Conservation (phyloP, 2,797 vertebrate species). For the Hyperoplus lanceolatus region DNA sequence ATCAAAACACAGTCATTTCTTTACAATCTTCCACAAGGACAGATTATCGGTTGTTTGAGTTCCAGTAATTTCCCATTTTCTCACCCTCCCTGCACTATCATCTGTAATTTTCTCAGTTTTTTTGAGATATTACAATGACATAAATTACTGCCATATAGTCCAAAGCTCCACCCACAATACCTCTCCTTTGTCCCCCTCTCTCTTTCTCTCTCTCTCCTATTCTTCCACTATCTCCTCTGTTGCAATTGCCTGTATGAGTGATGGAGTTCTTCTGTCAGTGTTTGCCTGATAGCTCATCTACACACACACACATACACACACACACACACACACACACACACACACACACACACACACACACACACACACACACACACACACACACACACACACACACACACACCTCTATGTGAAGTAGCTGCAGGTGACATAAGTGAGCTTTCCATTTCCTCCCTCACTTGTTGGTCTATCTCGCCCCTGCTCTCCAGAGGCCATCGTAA, state of each 20-base stretch:
- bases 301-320: slow-evolving; percentile 20
- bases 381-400: slow-evolving; percentile 21
- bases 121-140: slow-evolving; percentile 26
- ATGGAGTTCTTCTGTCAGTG: slow-evolving; percentile 67
- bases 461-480: slow-evolving; percentile 24
- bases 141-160: slow-evolving; percentile 27
- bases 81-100: slow-evolving; percentile 8
- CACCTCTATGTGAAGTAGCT: slow-evolving; percentile 46
- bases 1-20: slow-evolving; percentile 26
- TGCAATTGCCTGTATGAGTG: slow-evolving; percentile 50
- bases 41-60: slow-evolving; percentile 5
- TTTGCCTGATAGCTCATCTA: slow-evolving; percentile 45
- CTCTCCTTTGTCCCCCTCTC: slow-evolving; percentile 19
- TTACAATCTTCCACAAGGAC: slow-evolving; percentile 31
- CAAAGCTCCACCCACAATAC: slow-evolving; percentile 26
- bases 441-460: slow-evolving; percentile 59
- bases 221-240: slow-evolving; percentile 39
- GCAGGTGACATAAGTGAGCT: slow-evolving; percentile 68
- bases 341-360: background rate
- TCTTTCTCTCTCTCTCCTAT: background rate
- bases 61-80: slow-evolving; percentile 12
- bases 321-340: slow-evolving; percentile 14
- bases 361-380: slow-evolving; percentile 1
- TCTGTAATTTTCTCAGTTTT: slow-evolving; percentile 21
- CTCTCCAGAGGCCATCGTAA: slow-evolving; percentile 35